Base-by-base conservation (phyloP, 2,888 invertebrate species). In the Notocelia uddmanniana region DNA sequence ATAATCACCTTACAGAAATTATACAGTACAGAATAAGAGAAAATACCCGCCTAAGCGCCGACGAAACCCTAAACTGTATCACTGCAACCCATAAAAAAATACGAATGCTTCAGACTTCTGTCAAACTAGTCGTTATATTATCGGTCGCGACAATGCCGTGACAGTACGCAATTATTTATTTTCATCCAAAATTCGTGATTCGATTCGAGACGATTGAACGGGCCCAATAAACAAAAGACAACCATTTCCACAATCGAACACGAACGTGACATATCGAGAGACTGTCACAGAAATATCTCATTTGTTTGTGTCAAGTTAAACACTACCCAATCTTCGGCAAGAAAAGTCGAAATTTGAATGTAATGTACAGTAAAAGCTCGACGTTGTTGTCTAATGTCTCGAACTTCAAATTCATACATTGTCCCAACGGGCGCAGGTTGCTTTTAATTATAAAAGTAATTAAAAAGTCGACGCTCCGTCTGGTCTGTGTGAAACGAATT, bases 361-460 rank as follows among this genome's bases (percentile, higher is more conserved):
- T n/a, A n/a, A n/a, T n/a, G n/a, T n/a, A n/a, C 26, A 45, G 45
- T n/a, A 6, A 45, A 45, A 15, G 15, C 45, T n/a, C 6, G 0
- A 45, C n/a, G 19, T 3, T 34, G 58, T 58, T 13, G 45, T 34
- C 18, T 13, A 37, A 54, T 23, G 54, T n/a, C 18, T 54, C 10
- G 31, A 26, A 37, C 54, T 55, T 66, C 74, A 76, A 78, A 76
- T 81, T 76, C 77, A 79, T 81, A 77, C 79, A 80, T 78, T 82
- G 80, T 79, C 76, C 77, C 78, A 74, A 75, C 75, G 77, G 75
- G 74, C 76, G 74, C 77, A 79, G 76, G 75, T 79, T 78, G 75
- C 77, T 85, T 87, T 86, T 87, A 87, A 87, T 88, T 88, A 84
- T 79, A 82, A 80, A 84, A 80, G 82, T 84, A 87, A 88, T 88